Percentiles rank a stretch among this genome's conserved stretches.
Evolutionary conservation across 1,140 invertebrate genomes (phyloP).

Genomic region (Aphaenogaster ashmeadi): DNA sequence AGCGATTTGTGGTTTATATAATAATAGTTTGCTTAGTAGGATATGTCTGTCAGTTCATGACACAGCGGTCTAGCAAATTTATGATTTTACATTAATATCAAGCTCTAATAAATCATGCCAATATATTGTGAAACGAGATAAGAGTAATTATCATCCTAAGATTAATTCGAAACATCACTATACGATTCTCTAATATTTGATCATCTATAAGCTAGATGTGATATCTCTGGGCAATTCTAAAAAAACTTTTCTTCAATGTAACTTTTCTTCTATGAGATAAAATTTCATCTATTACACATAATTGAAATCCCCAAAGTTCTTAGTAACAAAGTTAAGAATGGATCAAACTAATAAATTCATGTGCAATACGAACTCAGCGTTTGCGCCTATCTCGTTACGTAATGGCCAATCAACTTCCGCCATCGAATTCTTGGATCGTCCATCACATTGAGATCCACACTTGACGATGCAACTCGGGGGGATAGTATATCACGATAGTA

Average conservation of each 20-base stretch:
- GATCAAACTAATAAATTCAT: background rate
- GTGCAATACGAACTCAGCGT: background rate
- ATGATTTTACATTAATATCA: background rate
- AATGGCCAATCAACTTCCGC: constrained; percentile 40
- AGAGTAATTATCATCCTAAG: background rate
- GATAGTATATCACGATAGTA: constrained; percentile 60
- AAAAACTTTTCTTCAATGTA: background rate
- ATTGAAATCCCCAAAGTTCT: background rate
- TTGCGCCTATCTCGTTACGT: background rate
- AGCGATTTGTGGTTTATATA: background rate
- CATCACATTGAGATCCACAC: background rate
- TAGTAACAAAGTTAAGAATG: background rate
- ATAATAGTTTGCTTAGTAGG: background rate
- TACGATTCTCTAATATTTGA: background rate
- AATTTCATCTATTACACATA: background rate
- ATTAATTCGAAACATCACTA: background rate
- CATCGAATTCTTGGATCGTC: constrained; percentile 18
- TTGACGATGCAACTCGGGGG: constrained; percentile 9
- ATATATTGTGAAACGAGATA: background rate
- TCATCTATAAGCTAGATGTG: background rate
- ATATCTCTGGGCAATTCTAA: background rate
- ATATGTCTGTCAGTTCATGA: background rate
- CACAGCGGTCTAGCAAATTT: background rate
- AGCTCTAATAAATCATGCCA: background rate
- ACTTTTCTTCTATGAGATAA: background rate